phyloP scores from a whole-genome alignment of 2,113 vertebrate genomes.

The Notarius lentiginosus region DNA sequence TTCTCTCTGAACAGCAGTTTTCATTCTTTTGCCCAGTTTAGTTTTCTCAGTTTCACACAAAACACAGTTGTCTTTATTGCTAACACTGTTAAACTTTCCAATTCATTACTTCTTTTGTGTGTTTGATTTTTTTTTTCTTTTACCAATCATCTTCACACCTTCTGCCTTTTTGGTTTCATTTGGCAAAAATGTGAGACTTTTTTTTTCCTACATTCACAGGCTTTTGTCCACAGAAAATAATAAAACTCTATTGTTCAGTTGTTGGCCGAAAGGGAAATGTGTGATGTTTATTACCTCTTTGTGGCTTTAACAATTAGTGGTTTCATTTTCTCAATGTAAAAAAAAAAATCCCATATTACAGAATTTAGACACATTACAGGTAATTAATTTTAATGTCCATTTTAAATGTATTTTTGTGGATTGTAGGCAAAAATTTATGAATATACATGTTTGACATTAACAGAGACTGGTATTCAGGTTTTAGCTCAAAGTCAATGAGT shows the following conservation, averaged over 20 bases:
- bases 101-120: neutral
- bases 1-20: neutral
- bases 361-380: neutral
- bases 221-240: neutral
- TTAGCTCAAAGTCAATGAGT: too few relatives aligned
- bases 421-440: too few relatives aligned
- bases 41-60: neutral
- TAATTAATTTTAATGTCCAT: too few relatives aligned
- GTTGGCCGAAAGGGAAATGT: neutral
- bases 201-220: neutral
- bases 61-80: neutral
- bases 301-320: neutral
- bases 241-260: neutral
- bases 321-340: neutral
- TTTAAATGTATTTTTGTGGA: too few relatives aligned
- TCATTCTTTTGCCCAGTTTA: neutral
- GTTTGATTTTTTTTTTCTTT: neutral
- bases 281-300: neutral
- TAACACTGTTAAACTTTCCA: neutral
- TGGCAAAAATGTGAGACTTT: neutral
- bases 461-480: too few relatives aligned
- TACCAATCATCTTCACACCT: neutral
- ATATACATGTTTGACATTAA: too few relatives aligned
- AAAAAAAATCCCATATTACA: neutral
- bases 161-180: neutral